phyloP scores from a whole-genome alignment of 2,113 vertebrate genomes.

The Vulpes lagopus region DNA sequence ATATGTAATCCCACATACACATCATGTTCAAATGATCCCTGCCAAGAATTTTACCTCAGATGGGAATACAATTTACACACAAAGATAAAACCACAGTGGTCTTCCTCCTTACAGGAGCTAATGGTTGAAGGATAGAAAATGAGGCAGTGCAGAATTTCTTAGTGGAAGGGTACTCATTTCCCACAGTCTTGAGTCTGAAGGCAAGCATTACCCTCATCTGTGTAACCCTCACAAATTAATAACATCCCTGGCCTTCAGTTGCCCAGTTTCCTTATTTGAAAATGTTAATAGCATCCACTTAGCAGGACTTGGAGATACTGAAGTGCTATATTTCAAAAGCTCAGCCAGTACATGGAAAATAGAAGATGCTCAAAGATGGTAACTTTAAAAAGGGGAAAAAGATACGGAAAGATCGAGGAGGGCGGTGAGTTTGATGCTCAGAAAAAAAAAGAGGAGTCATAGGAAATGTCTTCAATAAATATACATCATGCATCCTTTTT shows the following conservation, averaged over 20 bases:
- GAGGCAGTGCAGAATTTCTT: constrained; percentile 9
- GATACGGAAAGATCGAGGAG: background rate
- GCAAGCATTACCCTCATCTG: background rate
- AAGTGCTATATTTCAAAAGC: background rate
- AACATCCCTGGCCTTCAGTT: background rate
- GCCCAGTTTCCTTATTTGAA: constrained; percentile 33
- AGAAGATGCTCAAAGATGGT: background rate
- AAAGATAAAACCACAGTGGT: constrained; percentile 14
- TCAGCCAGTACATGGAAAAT: background rate
- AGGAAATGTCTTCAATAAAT: constrained; percentile 52
- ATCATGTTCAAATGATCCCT: constrained; percentile 17
- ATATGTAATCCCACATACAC: background rate
- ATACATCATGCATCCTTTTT: background rate
- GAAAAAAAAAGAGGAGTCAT: background rate
- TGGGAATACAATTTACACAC: background rate
- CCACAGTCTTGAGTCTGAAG: background rate
- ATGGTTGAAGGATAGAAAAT: constrained; percentile 51
- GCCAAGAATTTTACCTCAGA: background rate
- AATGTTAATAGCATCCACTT: background rate
- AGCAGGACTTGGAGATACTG: background rate
- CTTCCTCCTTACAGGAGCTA: background rate
- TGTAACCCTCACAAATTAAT: constrained; percentile 29
- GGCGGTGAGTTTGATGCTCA: background rate
- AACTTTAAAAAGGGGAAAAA: constrained; percentile 10
- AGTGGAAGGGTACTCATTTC: background rate